These are phyloP conservation scores for Mungos mungo DNA, from an alignment of 2,113 vertebrate genomes.

Conservation along the genomic window DNA sequence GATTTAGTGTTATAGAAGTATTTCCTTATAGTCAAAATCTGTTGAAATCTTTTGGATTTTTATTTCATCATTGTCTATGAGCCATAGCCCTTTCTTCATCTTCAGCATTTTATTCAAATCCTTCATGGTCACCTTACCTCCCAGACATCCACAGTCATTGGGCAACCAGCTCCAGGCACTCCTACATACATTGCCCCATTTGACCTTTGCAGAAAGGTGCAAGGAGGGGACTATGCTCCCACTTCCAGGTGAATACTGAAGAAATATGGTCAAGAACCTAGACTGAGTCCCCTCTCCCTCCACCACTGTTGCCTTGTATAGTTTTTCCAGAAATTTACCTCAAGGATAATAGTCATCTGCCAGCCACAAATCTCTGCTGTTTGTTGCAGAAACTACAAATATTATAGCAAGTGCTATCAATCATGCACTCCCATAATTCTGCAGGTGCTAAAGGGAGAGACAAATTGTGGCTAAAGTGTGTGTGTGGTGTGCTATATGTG, in stretches of 20 bases:
- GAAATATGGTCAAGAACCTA: background rate
- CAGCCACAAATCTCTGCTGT: background rate
- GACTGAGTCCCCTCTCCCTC: background rate
- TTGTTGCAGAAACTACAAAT: background rate
- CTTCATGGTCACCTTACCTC: background rate
- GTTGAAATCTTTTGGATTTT: slow-evolving; percentile 51
- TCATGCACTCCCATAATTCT: background rate
- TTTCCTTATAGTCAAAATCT: background rate
- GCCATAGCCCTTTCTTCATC: background rate
- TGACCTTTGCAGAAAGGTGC: background rate
- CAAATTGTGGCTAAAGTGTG: background rate
- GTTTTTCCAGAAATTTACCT: background rate
- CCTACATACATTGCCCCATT: background rate
- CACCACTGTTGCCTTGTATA: background rate
- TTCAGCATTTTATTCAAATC: slow-evolving; percentile 32
- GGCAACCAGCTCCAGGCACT: background rate
- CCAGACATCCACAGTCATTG: background rate
- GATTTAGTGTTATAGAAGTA: background rate
- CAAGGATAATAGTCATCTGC: background rate
- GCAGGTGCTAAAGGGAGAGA: background rate
- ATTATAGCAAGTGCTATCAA: rapidly evolving
- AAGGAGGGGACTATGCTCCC: background rate
- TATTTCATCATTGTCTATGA: background rate
- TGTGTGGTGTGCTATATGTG: background rate
- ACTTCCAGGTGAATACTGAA: background rate